phyloP scores from a whole-genome alignment of 2,888 invertebrate genomes.

The Lysandra coridon region DNA sequence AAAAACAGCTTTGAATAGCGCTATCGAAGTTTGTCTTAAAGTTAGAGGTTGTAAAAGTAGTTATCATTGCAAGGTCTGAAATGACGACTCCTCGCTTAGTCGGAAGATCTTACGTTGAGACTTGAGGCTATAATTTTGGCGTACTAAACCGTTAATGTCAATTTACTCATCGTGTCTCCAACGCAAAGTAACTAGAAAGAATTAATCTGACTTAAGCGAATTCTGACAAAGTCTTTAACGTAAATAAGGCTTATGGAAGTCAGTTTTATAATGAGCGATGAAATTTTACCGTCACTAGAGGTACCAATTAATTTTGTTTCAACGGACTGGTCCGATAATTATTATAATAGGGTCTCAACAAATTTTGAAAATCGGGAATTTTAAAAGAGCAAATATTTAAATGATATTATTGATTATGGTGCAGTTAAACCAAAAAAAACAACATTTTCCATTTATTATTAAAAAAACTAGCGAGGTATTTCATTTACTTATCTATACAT shows the following conservation, averaged over 20 bases:
- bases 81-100: too few relatives aligned
- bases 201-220: neutral
- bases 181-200: slow-evolving; percentile 6
- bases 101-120: too few relatives aligned
- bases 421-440: too few relatives aligned
- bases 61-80: too few relatives aligned
- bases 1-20: too few relatives aligned
- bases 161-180: neutral
- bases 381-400: neutral
- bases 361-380: neutral
- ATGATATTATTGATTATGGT: neutral
- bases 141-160: neutral
- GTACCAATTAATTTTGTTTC: neutral
- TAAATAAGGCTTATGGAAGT: slow-evolving; percentile 20
- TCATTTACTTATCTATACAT: neutral
- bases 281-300: neutral
- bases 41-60: too few relatives aligned
- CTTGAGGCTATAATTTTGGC: too few relatives aligned
- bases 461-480: neutral
- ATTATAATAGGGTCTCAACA: neutral
- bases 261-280: slow-evolving; percentile 17
- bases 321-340: neutral
- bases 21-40: too few relatives aligned
- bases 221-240: neutral
- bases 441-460: neutral